A percentile compares a stretch with the other conserved stretches of the same genome.
These are phyloP conservation scores for Nothoprocta pentlandii DNA, from an alignment of 2,113 vertebrate genomes.

Conservation along the genomic window DNA sequence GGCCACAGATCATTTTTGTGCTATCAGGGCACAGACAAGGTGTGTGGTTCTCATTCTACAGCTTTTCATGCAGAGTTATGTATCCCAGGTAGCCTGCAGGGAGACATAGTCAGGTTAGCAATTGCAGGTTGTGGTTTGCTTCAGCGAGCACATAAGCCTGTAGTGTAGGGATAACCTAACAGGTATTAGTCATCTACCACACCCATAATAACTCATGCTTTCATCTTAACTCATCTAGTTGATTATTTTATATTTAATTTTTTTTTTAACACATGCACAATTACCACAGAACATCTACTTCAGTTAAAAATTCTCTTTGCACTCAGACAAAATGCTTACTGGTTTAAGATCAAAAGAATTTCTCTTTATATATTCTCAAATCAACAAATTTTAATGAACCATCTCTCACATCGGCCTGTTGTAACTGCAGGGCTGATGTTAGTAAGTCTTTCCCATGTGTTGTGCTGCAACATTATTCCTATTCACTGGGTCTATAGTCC, in stretches of 20 bases:
- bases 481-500: neutral
- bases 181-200: neutral
- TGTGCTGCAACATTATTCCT: neutral
- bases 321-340: neutral
- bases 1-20: neutral
- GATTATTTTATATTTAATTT: neutral
- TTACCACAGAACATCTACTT: neutral
- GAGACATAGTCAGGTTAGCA: neutral
- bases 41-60: fast-evolving
- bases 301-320: neutral
- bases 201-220: neutral
- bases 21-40: neutral
- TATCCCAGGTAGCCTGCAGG: neutral
- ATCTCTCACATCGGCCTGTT: neutral
- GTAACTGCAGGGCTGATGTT: neutral
- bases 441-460: neutral
- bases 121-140: neutral
- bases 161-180: fast-evolving
- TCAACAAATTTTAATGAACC: neutral
- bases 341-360: neutral
- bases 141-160: neutral
- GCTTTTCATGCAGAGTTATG: neutral
- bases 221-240: neutral
- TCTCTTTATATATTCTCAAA: neutral
- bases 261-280: neutral